Conservation (phyloP, 2,888 invertebrate species). For the Conchocele bisecta region DNA sequence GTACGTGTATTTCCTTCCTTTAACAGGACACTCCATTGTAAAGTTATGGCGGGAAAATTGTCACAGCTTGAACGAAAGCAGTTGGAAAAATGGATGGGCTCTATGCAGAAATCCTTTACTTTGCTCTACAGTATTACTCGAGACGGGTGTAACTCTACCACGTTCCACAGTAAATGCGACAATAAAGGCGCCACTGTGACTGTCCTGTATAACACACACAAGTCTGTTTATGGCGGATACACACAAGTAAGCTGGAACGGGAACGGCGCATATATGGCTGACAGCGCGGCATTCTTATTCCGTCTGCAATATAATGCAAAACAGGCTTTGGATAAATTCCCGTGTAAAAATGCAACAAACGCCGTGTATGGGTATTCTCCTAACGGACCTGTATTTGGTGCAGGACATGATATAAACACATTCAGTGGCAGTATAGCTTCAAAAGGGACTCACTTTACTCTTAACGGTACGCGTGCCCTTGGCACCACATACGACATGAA, state of each 20-base stretch:
- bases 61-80: constrained; percentile 12
- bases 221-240: constrained; percentile 59
- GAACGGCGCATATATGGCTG: neutral
- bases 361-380: neutral
- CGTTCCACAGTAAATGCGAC: constrained; percentile 59
- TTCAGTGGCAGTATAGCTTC: constrained; percentile 18
- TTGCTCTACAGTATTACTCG: constrained; percentile 35
- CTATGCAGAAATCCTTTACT: constrained; percentile 16
- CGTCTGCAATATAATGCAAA: constrained; percentile 29
- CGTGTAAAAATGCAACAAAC: neutral
- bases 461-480: constrained; percentile 19
- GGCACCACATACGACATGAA: constrained; percentile 14
- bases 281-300: constrained; percentile 43
- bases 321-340: constrained; percentile 13
- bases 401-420: constrained; percentile 28
- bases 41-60: neutral
- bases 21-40: neutral
- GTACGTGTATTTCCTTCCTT: too few species aligned
- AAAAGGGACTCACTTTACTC: constrained; percentile 26
- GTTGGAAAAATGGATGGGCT: constrained; percentile 39
- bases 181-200: constrained; percentile 57
- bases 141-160: constrained; percentile 42
- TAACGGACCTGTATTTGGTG: constrained; percentile 48
- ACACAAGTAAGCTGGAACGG: constrained; percentile 39
- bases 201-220: constrained; percentile 52